These are phyloP conservation scores for Diplodus puntazzo DNA, from an alignment of 2,797 vertebrate species.

Conservation along the genomic window DNA sequence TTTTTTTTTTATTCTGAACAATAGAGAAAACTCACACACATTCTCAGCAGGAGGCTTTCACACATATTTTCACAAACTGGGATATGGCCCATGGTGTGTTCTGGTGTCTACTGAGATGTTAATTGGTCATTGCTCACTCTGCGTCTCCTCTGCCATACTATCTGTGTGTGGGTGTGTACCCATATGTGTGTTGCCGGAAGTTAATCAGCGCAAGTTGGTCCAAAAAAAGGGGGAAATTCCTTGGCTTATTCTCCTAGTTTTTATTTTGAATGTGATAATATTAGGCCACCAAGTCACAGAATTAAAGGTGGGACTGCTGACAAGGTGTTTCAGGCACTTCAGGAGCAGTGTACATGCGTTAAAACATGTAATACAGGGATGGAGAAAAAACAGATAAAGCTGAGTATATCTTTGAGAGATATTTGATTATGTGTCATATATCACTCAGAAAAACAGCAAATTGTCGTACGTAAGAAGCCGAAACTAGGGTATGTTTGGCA, in stretches of 20 bases:
- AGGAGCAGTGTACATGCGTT: no score
- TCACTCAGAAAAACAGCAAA: neutral
- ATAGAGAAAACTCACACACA: slow-evolving; percentile 32
- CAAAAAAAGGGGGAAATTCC: slow-evolving; percentile 5
- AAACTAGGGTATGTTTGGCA: neutral
- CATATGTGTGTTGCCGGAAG: neutral
- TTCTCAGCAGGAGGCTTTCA: slow-evolving; percentile 38
- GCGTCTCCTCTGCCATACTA: slow-evolving; percentile 14
- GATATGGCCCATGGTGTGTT: slow-evolving; percentile 21
- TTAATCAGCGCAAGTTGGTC: neutral
- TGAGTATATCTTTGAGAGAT: neutral
- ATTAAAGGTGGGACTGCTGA: no score
- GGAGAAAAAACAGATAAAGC: no score
- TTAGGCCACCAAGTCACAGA: no score
- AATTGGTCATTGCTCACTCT: slow-evolving; percentile 40
- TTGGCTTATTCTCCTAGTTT: neutral
- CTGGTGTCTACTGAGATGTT: slow-evolving; percentile 37
- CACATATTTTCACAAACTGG: slow-evolving; percentile 40
- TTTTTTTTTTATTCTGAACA: slow-evolving; percentile 14
- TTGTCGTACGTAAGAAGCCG: neutral
- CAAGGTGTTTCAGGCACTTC: no score
- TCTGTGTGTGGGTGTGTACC: neutral
- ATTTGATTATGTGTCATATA: neutral
- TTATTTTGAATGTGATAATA: neutral
- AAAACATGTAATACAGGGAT: no score